phyloP scores from a whole-genome alignment of 1,140 invertebrate genomes.

The Atopsyche davidsoni region DNA sequence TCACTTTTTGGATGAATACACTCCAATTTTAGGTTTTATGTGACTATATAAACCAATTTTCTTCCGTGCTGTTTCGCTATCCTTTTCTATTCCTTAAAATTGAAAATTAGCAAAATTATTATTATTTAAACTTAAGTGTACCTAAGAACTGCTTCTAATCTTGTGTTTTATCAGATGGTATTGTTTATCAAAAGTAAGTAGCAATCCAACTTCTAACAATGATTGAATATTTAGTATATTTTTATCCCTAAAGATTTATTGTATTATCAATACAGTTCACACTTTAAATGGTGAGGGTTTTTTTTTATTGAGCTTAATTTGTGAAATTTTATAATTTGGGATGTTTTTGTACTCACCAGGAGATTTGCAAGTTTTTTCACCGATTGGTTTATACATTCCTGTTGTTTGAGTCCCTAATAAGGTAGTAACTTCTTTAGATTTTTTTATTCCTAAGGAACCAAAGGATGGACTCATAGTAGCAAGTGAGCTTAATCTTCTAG shows the following conservation, averaged over 20 bases:
- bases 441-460: conserved; percentile 5
- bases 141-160: too few relatives aligned
- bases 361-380: too few relatives aligned
- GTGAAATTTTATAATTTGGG: conserved; percentile 1
- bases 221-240: background rate
- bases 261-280: background rate
- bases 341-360: background rate
- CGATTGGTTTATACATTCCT: conserved; percentile 20
- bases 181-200: too few relatives aligned
- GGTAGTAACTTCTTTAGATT: conserved; percentile 11
- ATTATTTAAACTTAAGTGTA: too few relatives aligned
- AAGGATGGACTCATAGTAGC: conserved; percentile 19
- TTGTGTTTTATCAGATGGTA: too few relatives aligned
- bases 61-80: conserved; percentile 10
- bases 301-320: background rate
- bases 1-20: conserved; percentile 8
- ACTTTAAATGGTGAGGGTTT: too few relatives aligned
- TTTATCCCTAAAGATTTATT: background rate
- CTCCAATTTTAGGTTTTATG: conserved; percentile 36
- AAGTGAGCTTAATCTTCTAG: conserved; percentile 13
- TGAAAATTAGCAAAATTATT: too few relatives aligned
- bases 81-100: conserved; percentile 5
- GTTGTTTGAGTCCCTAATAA: conserved; percentile 14
- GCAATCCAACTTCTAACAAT: background rate
- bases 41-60: conserved; percentile 33